phyloP scores from a whole-genome alignment of 2,797 vertebrate species.

The Pteropus rufus region DNA sequence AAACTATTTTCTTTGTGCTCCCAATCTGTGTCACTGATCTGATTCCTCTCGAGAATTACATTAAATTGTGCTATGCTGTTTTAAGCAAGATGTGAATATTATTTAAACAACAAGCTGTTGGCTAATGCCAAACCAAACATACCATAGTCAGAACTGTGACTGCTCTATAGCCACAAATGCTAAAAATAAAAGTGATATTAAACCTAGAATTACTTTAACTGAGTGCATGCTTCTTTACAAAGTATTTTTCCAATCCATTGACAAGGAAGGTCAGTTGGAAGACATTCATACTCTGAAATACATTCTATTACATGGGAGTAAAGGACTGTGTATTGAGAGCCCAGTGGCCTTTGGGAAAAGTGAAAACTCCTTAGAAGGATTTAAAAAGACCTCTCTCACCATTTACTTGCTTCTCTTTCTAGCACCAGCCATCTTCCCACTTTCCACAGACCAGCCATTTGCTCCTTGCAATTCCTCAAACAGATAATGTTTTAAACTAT shows the following conservation, averaged over 20 bases:
- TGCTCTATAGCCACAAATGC: background rate
- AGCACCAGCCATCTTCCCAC: background rate
- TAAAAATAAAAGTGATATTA: conserved; percentile 31
- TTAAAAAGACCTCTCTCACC: background rate
- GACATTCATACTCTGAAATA: background rate
- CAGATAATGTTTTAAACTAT: background rate
- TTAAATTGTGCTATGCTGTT: background rate
- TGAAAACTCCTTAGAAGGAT: background rate
- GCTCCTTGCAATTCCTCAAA: background rate
- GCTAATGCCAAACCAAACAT: conserved; percentile 34
- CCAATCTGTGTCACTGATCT: background rate
- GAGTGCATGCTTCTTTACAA: conserved; percentile 9
- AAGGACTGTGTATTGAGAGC: background rate
- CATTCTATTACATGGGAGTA: background rate
- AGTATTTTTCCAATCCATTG: background rate
- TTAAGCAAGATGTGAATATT: conserved; percentile 28
- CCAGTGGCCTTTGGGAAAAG: background rate
- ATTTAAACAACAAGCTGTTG: conserved; percentile 35
- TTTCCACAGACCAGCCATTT: background rate
- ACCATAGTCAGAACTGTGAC: background rate
- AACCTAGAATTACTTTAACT: background rate
- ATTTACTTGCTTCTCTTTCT: background rate
- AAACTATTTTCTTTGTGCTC: conserved; percentile 26
- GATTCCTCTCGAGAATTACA: background rate
- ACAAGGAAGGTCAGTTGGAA: conserved; percentile 9